Percentiles rank a stretch among this genome's conserved stretches.
These are phyloP conservation scores for Ictalurus punctatus DNA, from an alignment of 2,113 vertebrate species.

Conservation along the genomic window DNA sequence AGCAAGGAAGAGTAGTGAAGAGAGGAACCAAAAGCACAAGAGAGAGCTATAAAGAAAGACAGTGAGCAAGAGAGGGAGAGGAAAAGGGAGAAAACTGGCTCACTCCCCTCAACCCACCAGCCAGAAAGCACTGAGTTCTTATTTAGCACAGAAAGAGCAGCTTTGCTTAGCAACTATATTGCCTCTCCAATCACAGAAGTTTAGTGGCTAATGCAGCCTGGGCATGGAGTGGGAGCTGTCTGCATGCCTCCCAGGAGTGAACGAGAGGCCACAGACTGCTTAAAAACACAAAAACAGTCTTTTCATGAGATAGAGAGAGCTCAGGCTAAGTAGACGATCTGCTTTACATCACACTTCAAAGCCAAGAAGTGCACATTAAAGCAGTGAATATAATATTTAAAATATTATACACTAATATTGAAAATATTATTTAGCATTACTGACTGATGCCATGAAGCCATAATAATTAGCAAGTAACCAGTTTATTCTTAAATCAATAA, in stretches of 20 bases:
- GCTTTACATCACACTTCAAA: background rate
- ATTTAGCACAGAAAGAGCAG: constrained; percentile 80
- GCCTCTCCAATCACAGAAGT: constrained; percentile 74
- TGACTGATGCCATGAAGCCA: constrained; percentile 46
- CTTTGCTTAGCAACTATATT: constrained; percentile 80
- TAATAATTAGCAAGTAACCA: background rate
- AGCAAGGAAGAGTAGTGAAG: constrained; percentile 1
- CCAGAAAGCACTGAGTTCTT: constrained; percentile 77
- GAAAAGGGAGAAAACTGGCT: constrained; percentile 63
- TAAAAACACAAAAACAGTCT: constrained; percentile 42
- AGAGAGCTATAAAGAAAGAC: constrained; percentile 23
- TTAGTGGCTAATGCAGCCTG: constrained; percentile 67
- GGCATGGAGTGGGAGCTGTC: constrained; percentile 42
- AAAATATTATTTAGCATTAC: background rate
- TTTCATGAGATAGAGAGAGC: background rate
- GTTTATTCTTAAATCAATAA: background rate
- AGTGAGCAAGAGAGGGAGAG: constrained; percentile 48
- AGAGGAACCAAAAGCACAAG: background rate
- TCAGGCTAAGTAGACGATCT: background rate
- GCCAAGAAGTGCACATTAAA: background rate
- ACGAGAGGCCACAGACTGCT: constrained; percentile 36
- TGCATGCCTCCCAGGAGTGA: constrained; percentile 42
- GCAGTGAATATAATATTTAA: background rate
- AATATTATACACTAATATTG: background rate
- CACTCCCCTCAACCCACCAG: constrained; percentile 72